Evolutionary conservation across 2,888 invertebrate genomes (phyloP).

Genomic region (Argyra leucocephala): DNA sequence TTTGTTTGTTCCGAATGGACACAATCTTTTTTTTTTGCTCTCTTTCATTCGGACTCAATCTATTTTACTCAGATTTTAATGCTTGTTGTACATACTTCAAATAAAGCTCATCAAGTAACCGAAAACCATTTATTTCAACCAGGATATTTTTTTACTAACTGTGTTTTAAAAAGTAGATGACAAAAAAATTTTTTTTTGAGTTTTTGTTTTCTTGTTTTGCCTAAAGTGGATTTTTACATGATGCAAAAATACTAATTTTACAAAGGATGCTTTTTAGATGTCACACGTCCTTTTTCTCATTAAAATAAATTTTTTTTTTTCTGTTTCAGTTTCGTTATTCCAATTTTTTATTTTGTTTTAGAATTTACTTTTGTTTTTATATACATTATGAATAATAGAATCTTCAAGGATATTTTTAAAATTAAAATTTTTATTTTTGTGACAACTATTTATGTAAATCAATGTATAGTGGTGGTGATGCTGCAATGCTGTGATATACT

Average conservation of each 20-base stretch:
- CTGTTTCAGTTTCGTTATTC: not conserved
- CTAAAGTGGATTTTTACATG: not conserved
- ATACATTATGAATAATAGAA: too few relatives aligned
- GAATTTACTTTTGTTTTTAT: too few relatives aligned
- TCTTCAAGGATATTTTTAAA: too few relatives aligned
- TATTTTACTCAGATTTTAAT: not conserved
- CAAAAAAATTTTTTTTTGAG: too few relatives aligned
- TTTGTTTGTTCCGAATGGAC: not conserved
- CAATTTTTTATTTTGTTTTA: not conserved
- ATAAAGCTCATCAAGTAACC: not conserved
- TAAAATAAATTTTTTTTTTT: not conserved
- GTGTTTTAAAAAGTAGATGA: not conserved
- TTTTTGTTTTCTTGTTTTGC: too few relatives aligned
- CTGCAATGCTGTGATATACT: too few relatives aligned
- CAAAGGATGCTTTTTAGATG: constrained; percentile 6
- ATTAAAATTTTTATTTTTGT: too few relatives aligned
- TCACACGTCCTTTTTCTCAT: not conserved
- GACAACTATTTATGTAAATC: too few relatives aligned
- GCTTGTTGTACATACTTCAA: too few relatives aligned
- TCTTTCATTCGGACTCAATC: not conserved
- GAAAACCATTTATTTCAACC: not conserved
- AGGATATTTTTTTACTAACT: not conserved
- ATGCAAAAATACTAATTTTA: not conserved
- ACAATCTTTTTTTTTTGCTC: not conserved
- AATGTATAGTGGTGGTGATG: too few relatives aligned